phyloP scores from a whole-genome alignment of 2,113 vertebrate species.

The Percopsis transmontana region DNA sequence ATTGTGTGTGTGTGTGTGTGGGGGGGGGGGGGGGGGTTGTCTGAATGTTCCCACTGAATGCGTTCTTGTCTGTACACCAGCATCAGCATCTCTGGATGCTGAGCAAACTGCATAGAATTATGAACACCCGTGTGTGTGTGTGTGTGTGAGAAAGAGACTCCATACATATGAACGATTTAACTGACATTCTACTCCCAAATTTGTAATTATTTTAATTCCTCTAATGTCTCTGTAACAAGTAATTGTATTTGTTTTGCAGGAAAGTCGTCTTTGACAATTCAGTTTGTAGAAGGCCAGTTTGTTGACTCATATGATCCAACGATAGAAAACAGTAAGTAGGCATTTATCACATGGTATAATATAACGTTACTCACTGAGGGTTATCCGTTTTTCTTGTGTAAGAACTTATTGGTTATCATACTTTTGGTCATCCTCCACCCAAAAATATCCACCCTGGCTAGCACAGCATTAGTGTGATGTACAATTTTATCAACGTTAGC shows the following conservation, averaged over 20 bases:
- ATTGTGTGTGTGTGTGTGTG: no score
- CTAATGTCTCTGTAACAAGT: not conserved
- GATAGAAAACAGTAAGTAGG: constrained; percentile 98
- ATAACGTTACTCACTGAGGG: not conserved
- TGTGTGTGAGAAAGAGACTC: no score
- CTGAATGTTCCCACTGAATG: not conserved
- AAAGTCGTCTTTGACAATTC: constrained; percentile 98
- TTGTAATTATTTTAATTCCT: not conserved
- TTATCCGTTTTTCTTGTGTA: not conserved
- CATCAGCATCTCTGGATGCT: not conserved
- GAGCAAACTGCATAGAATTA: not conserved
- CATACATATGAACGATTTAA: not conserved
- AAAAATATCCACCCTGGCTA: not conserved
- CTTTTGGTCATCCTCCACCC: not conserved
- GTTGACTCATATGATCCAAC: constrained; percentile 99
- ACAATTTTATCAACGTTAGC: no score
- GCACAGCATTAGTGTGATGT: no score
- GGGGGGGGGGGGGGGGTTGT: not conserved
- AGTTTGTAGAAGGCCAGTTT: constrained; percentile 99
- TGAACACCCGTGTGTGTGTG: no score
- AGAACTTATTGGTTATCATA: not conserved
- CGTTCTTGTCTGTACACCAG: no score
- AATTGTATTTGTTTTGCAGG: constrained; percentile 77
- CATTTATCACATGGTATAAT: fast-evolving
- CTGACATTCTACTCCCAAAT: not conserved